Base-by-base conservation (phyloP, 1,140 invertebrate species). In the Agrypnia vestita region DNA sequence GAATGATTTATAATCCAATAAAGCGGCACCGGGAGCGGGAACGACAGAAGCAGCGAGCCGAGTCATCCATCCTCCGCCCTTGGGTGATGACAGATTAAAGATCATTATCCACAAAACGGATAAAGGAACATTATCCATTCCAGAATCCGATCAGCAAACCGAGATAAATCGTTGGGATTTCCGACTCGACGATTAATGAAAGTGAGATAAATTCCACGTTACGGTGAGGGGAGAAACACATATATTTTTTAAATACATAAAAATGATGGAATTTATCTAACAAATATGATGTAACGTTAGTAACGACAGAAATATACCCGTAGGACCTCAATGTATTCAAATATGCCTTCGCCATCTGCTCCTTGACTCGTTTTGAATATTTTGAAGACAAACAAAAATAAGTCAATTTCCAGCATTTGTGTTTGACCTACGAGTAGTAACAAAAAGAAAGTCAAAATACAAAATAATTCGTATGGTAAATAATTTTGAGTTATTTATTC, bases 1-100 rank as follows among this genome's bases (percentile, higher is more conserved):
- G 61, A n/a, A 64, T 64, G 61, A 64, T 64, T 64, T 43, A 43
- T 13, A 64, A 64, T 64, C 35, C 61, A 59, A 59, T 59, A 59
- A 59, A 59, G 21, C 4, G 17, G n/a, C 61, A n/a, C 25, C 10
- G 35, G 35, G 35, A 19, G 12, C 8, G 11, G 11, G 49, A 51
- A 51, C 11, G 19, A 25, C 61, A 35, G 61, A 25, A 25, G 19
- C 61, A 64, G 13, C 35, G 61, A 43, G 25, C 9, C 8, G n/a
- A n/a, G 35, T 64, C 61, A 43, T 64, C 25, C 61, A 13, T 35
- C 61, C 35, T 61, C 56, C 15, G 15, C 19, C 61, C 61, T 25
- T 25, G 0, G 35, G 61, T n/a, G 61, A 13, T 35, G 61, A 35
- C 61, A 25, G 61, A 64, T 64, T 25, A 44, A 64, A 35, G 61